phyloP scores from a whole-genome alignment of 2,113 vertebrate species.

The Alligator sinensis region DNA sequence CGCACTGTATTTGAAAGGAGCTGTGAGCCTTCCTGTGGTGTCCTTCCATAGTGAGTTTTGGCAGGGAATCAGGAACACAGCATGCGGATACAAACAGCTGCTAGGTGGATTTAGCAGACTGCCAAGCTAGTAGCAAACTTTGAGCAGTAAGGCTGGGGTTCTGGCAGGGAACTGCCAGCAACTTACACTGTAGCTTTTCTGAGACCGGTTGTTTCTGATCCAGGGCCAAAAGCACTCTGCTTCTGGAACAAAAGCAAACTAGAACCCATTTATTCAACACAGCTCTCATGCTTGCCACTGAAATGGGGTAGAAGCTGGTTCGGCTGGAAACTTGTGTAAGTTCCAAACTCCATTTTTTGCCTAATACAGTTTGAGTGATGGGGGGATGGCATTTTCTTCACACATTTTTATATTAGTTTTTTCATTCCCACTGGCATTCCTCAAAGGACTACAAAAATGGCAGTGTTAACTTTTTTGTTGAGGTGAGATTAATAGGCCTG shows the following conservation, averaged over 20 bases:
- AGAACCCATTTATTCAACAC: not conserved
- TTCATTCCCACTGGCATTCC: not conserved
- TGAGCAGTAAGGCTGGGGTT: not conserved
- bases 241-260: not conserved
- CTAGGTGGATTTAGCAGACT: slow-evolving; percentile 6
- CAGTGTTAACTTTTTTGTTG: not conserved
- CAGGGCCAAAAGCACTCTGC: not conserved
- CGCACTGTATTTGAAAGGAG: fast-evolving
- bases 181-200: not conserved
- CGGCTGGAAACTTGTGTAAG: not conserved
- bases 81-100: not conserved
- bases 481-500: not conserved
- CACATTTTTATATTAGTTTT: fast-evolving
- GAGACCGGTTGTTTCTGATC: slow-evolving; percentile 11
- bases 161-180: slow-evolving; percentile 1
- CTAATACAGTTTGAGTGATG: fast-evolving
- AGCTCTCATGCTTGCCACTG: not conserved
- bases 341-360: not conserved
- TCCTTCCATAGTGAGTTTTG: fast-evolving
- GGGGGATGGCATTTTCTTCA: fast-evolving
- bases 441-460: not conserved
- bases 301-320: fast-evolving
- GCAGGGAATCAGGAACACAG: not conserved
- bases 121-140: slow-evolving; percentile 54
- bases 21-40: not conserved